Evolutionary conservation across 2,113 vertebrate species (phyloP).

Genomic region (Syrrhaptes paradoxus): DNA sequence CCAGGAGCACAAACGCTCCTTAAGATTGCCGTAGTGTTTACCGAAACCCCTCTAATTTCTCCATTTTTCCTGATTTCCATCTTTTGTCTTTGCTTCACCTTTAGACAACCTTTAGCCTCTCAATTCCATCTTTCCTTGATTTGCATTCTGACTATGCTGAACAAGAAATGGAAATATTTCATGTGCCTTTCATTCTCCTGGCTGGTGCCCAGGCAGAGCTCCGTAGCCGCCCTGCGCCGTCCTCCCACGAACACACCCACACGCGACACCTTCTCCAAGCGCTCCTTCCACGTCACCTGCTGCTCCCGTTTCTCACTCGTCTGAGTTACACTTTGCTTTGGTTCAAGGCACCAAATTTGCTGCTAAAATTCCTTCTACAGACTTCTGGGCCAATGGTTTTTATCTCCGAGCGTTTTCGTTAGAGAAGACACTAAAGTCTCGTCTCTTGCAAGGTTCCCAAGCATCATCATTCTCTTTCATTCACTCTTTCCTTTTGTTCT

Average conservation of each 20-base stretch:
- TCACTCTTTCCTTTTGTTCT: neutral
- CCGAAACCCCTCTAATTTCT: neutral
- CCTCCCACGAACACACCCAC: neutral
- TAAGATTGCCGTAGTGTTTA: neutral
- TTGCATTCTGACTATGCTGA: neutral
- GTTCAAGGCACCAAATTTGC: neutral
- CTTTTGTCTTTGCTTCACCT: neutral
- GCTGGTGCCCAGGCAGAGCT: fast-evolving
- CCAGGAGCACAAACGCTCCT: neutral
- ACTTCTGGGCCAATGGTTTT: neutral
- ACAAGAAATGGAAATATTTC: neutral
- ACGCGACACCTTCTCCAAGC: fast-evolving
- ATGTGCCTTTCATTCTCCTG: neutral
- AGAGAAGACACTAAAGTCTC: neutral
- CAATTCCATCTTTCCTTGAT: neutral
- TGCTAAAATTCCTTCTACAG: neutral
- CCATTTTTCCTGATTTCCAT: neutral
- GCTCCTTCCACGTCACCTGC: neutral
- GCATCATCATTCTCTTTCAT: neutral
- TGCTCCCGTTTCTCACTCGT: neutral
- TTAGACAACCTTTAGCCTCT: neutral
- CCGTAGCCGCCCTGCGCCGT: fast-evolving
- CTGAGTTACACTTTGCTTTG: neutral
- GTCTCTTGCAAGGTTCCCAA: neutral
- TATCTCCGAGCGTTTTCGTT: neutral